Conservation (phyloP, 1,140 invertebrate species). For the Leguminivora glycinivorella region DNA sequence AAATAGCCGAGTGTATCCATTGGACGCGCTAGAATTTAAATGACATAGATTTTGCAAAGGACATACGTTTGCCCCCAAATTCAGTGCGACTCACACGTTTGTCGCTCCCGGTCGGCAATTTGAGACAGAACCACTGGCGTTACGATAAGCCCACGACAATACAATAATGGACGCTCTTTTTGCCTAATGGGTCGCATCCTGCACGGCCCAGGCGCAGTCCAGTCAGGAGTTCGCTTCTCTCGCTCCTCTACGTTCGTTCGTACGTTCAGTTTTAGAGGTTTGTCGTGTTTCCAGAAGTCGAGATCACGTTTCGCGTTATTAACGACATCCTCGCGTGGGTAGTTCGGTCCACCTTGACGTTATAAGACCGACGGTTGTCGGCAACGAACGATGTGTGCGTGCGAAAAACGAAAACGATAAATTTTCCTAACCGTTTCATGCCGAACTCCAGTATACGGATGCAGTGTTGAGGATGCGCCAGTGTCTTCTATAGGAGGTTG, state of each 20-base stretch:
- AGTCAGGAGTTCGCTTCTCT: constrained; percentile 65
- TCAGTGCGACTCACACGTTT: constrained; percentile 45
- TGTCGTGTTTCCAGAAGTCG: constrained; percentile 49
- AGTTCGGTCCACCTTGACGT: neutral
- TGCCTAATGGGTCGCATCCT: constrained; percentile 73
- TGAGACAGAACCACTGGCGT: constrained; percentile 57
- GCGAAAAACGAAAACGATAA: constrained; percentile 54
- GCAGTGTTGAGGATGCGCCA: constrained; percentile 63
- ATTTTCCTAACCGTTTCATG: constrained; percentile 29
- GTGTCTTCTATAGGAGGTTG: constrained; percentile 44
- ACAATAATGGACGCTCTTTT: constrained; percentile 72
- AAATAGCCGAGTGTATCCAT: neutral
- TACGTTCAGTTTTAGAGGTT: constrained; percentile 43
- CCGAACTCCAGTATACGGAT: constrained; percentile 51
- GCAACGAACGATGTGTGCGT: constrained; percentile 49
- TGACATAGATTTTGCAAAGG: neutral
- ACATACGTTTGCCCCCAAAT: constrained; percentile 35
- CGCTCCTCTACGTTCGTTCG: constrained; percentile 49
- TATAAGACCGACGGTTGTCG: constrained; percentile 23
- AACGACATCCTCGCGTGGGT: constrained; percentile 62
- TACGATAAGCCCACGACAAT: constrained; percentile 75
- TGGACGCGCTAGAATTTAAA: neutral
- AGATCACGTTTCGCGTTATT: constrained; percentile 55
- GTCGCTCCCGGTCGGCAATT: constrained; percentile 51
- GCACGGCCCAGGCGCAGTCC: constrained; percentile 59